phyloP scores from a whole-genome alignment of 2,888 invertebrate species.

The Tinea semifulvella region DNA sequence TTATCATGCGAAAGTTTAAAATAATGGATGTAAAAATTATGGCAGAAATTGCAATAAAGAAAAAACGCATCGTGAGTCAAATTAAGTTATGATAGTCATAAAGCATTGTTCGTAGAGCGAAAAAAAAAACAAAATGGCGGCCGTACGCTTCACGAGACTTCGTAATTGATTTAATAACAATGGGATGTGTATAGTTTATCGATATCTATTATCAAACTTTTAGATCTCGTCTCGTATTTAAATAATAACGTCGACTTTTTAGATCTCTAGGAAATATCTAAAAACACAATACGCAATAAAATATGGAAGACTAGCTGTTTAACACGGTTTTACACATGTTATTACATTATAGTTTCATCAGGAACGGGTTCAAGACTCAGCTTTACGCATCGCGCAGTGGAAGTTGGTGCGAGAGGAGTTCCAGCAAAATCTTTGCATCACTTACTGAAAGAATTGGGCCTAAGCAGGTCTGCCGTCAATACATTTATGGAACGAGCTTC shows the following conservation, averaged over 20 bases:
- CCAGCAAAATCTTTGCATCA: no score
- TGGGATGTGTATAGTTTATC: slow-evolving; percentile 1
- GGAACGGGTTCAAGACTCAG: no score
- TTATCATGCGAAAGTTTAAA: not conserved
- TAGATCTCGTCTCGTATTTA: no score
- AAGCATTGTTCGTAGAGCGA: slow-evolving; percentile 1
- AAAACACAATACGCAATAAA: not conserved
- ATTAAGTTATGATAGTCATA: not conserved
- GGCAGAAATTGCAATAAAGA: not conserved
- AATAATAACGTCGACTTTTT: no score
- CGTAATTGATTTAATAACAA: slow-evolving; percentile 12
- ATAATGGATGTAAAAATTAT: not conserved
- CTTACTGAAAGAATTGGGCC: no score
- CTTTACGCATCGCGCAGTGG: no score
- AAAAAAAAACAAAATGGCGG: slow-evolving; percentile 1
- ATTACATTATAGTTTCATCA: no score
- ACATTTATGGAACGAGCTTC: no score
- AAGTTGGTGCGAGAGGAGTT: no score
- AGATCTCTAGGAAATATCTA: not conserved
- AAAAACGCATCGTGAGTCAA: no score
- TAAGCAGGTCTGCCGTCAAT: no score
- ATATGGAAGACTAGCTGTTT: not conserved
- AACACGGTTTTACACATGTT: no score
- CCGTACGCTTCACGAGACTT: not conserved
- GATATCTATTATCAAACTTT: slow-evolving; percentile 9